A percentile compares a stretch with the other conserved stretches of the same genome.
phyloP scores from a whole-genome alignment of 2,113 vertebrate genomes.

The Lepus americanus region DNA sequence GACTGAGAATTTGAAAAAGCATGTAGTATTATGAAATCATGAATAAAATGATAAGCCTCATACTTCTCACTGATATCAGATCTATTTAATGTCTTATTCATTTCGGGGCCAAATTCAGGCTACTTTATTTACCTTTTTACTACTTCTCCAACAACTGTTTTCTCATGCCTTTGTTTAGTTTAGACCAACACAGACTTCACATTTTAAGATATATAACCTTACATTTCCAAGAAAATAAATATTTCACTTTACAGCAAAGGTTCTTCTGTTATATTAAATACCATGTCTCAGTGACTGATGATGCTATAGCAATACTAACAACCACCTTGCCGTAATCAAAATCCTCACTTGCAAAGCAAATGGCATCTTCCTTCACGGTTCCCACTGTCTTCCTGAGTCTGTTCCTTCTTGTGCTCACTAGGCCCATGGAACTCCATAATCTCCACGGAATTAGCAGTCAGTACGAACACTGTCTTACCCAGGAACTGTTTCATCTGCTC shows the following conservation, averaged over 20 bases:
- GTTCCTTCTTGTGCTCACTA: background rate
- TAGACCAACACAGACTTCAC: conserved; percentile 34
- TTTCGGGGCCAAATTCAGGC: background rate
- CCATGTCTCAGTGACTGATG: background rate
- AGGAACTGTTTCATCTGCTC: background rate
- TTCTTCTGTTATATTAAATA: background rate
- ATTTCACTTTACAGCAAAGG: background rate
- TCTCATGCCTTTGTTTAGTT: conserved; percentile 17
- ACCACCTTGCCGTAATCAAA: background rate
- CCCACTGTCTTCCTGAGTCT: background rate
- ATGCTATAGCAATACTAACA: background rate
- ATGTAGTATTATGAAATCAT: conserved; percentile 5
- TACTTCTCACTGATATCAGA: conserved; percentile 40
- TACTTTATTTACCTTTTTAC: conserved; percentile 20
- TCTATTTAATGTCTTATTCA: background rate
- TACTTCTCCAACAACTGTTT: background rate
- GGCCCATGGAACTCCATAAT: background rate
- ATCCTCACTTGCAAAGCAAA: background rate
- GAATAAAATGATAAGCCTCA: conserved; percentile 1
- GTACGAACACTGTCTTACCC: background rate
- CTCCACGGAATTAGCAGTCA: background rate
- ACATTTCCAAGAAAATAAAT: conserved; percentile 52
- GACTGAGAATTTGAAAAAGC: conserved; percentile 11
- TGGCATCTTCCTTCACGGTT: background rate
- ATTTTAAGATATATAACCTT: background rate